Conservation (phyloP, 2,888 invertebrate genomes). For the Amphipyra berbera region DNA sequence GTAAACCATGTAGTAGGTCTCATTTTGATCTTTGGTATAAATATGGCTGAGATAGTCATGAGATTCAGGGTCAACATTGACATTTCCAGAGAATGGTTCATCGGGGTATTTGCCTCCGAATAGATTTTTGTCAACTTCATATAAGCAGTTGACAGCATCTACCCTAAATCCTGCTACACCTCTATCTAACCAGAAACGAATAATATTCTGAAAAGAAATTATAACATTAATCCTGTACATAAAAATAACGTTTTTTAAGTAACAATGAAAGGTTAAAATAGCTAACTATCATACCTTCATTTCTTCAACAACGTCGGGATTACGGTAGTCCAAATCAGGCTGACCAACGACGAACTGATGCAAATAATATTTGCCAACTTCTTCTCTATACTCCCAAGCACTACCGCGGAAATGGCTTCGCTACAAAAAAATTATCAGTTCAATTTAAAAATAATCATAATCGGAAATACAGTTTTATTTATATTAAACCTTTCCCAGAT, state of each 20-base stretch:
- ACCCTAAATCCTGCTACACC: conserved; percentile 97
- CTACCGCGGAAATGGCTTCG: conserved; percentile 91
- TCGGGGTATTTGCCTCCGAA: conserved; percentile 86
- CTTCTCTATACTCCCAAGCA: conserved; percentile 93
- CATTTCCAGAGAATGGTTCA: conserved; percentile 87
- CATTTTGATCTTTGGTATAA: conserved; percentile 91
- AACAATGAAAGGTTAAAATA: too few relatives aligned
- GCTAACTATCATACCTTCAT: conserved; percentile 77
- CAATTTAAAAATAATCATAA: too few relatives aligned
- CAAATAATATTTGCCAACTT: conserved; percentile 92
- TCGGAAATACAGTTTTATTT: too few relatives aligned
- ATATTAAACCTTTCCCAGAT: too few relatives aligned
- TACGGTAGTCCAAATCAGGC: conserved; percentile 94
- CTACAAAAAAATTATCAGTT: conserved; percentile 60
- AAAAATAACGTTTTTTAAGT: too few relatives aligned
- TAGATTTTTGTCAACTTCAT: conserved; percentile 88
- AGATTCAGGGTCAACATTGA: conserved; percentile 81
- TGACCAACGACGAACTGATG: conserved; percentile 93
- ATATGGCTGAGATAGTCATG: conserved; percentile 91
- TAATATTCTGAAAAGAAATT: conserved; percentile 84
- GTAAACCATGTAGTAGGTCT: conserved; percentile 91
- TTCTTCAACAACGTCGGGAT: conserved; percentile 91
- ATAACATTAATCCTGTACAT: neutral
- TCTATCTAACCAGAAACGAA: conserved; percentile 94
- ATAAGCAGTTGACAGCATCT: conserved; percentile 93